Base-by-base conservation (phyloP, 2,113 vertebrate species). In the Rhinoderma darwinii region DNA sequence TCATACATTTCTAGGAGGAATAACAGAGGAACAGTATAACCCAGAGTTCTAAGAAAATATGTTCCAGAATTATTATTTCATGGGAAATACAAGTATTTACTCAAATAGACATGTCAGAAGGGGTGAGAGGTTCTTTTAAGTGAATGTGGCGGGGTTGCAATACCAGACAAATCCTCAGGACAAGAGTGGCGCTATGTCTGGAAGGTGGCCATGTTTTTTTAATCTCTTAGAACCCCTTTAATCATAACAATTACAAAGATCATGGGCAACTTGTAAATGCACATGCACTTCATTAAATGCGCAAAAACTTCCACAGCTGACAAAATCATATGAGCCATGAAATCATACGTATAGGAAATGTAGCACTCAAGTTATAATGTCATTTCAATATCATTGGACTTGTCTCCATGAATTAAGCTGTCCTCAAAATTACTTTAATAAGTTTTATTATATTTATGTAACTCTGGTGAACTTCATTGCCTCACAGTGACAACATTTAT, bases 361-460 rank as follows among this genome's bases (percentile, higher is more conserved):
- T n/a, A 63, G 56, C 56, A 27, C 56, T 81, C 78, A 41, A 43
- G 17, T 41, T 37, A 32, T 30, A n/a, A n/a, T 66, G 59, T 63
- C 41, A 82, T 25, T 63, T 82, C 20, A n/a, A 15, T 66, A 39
- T 81, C 59, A 81, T 2, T 81, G 37, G 56, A 66, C 25, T 41
- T 30, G 56, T 82, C 56, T 43, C n/a, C 25, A 63, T 66, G 79
- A 44, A 66, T 61, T 43, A 82, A 63, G 14, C n/a, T 43, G 79
- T 39, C 41, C 66, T 43, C 4, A 63, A 82, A 82, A 66, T 82
- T 7, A 82, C 54, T 61, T 66, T 66, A 66, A 66, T 81, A 44
- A 44, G 56, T 82, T 82, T 63, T 66, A 66, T 63, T 30, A 66
- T 82, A 43, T 63, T 63, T 82, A 81, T 63, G 78, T 81, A 82